These are phyloP conservation scores for Sula dactylatra DNA, from an alignment of 2,113 vertebrate genomes.

Conservation along the genomic window DNA sequence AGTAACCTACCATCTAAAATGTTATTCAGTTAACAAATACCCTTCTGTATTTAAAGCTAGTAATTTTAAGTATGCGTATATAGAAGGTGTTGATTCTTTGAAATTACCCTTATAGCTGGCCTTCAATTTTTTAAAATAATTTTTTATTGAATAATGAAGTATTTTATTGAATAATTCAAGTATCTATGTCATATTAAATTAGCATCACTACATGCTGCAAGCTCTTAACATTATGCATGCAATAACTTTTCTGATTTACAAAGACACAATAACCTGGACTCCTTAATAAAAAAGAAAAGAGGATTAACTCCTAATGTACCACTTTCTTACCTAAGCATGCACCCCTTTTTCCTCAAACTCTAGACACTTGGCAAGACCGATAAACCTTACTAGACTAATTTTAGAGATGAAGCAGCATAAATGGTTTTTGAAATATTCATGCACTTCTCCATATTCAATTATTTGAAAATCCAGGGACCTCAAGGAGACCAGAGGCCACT, in stretches of 20 bases:
- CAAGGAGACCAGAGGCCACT: neutral
- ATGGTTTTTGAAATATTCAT: neutral
- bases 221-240: neutral
- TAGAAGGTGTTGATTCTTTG: neutral
- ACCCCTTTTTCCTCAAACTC: neutral
- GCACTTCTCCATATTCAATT: neutral
- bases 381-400: neutral
- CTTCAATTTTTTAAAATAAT: neutral
- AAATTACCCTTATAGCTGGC: neutral
- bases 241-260: neutral
- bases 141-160: conserved; percentile 1
- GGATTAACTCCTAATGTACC: neutral
- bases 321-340: neutral
- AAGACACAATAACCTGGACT: neutral
- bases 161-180: conserved; percentile 36
- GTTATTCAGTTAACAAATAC: neutral
- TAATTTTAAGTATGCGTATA: neutral
- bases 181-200: neutral
- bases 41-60: neutral
- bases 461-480: neutral
- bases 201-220: neutral
- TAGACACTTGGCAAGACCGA: neutral
- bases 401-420: neutral
- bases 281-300: neutral
- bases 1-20: neutral